Base-by-base conservation (phyloP, 2,797 vertebrate species). In the Squalus acanthias region DNA sequence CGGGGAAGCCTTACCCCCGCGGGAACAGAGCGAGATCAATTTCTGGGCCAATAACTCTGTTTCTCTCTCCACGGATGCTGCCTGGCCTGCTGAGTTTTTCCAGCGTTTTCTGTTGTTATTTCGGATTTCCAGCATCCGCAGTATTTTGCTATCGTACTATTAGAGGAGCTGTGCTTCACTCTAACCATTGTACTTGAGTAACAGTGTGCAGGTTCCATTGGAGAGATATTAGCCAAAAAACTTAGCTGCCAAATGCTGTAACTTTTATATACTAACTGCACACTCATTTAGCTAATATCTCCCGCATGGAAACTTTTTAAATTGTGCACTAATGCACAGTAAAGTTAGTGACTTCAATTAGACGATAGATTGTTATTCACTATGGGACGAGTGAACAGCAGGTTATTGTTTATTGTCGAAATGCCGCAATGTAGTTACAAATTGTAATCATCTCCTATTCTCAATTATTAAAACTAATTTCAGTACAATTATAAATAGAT, bases 271-370 rank as follows among this genome's bases (percentile, higher is more conserved):
- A 63, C 63, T 93, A 93, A 93, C 33, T 39, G 67, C n/a, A 20
- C 91, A 46, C 46, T 93, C 2, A 93, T 46, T 46, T 1, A 93
- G 65, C 91, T 69, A 93, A 67, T 92, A 93, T 69, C 17, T 93
- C 91, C n/a, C 91, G 39, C n/a, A 67, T 69, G 91, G 91, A 93
- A 93, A 93, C 91, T 93, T 93, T 93, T 46, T 93, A 69, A 93
- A 93, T 69, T 46, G 63, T 46, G 6, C 63, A 93, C 39, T 65
- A 93, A 46, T 93, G 63, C n/a, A 26, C 63, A 46, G 82, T 24
- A 85, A 85, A 93, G 10, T 67, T 93, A 69, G n/a, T 67, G 91
- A 69, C 65, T 46, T 69, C 17, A 67, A 46, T 69, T 93, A 69
- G 33, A 63, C 57, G 17, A 17, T 7, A 69, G 7, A 69, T 1